Percentiles rank a stretch among this genome's conserved stretches.
These are phyloP conservation scores for Hedychridium roseum DNA, from an alignment of 2,888 invertebrate species.

Conservation along the genomic window DNA sequence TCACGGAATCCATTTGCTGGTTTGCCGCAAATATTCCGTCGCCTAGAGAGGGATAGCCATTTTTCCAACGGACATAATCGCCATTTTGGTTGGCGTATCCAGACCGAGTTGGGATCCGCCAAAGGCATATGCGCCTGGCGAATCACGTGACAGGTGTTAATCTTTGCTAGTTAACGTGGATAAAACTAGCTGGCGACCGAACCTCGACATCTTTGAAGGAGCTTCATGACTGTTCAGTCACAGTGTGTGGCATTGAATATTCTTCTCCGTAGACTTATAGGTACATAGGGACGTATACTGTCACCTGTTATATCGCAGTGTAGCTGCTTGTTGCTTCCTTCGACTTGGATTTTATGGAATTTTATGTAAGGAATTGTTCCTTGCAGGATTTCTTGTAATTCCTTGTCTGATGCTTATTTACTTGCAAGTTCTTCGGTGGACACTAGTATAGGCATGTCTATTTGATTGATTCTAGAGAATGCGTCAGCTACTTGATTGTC, in stretches of 20 bases:
- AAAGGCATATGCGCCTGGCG: too few species aligned
- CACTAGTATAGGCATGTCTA: neutral
- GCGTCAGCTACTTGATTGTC: neutral
- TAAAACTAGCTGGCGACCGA: too few species aligned
- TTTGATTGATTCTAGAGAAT: neutral
- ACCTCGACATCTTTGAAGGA: too few species aligned
- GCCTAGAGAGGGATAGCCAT: too few species aligned
- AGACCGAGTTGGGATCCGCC: too few species aligned
- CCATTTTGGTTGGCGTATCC: too few species aligned
- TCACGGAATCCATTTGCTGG: too few species aligned
- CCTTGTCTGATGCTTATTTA: conserved; percentile 1
- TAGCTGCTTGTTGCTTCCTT: neutral
- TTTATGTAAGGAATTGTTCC: neutral
- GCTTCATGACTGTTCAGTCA: too few species aligned
- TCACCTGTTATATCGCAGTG: neutral
- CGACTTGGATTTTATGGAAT: neutral
- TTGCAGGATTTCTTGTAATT: neutral
- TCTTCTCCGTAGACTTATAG: conserved; percentile 13
- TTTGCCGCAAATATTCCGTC: too few species aligned
- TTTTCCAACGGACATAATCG: too few species aligned
- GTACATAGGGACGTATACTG: conserved; percentile 22
- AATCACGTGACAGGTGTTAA: too few species aligned
- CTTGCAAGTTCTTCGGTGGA: neutral
- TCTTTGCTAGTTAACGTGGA: too few species aligned
- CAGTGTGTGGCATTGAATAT: conserved; percentile 19